phyloP scores from a whole-genome alignment of 2,113 vertebrate genomes.

The Sapayoa aenigma region DNA sequence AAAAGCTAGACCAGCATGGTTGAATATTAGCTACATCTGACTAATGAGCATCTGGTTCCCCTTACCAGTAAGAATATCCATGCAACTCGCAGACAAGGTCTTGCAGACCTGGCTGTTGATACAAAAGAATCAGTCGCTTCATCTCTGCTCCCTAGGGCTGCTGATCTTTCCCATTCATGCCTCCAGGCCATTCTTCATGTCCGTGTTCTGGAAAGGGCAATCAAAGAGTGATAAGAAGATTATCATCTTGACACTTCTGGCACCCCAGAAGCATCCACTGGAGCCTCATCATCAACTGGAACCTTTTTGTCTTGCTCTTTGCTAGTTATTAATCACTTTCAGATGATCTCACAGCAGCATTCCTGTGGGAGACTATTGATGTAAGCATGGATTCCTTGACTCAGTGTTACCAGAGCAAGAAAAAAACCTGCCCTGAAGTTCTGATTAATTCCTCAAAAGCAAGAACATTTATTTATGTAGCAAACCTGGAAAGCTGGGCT shows the following conservation, averaged over 20 bases:
- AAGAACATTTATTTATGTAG: not conserved
- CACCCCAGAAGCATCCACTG: not conserved
- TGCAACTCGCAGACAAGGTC: not conserved
- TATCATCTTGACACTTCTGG: not conserved
- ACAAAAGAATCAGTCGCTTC: not conserved
- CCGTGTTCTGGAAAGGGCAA: not conserved
- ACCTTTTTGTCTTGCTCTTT: slow-evolving; percentile 1
- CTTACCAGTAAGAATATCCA: not conserved
- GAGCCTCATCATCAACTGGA: not conserved
- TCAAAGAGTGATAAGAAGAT: not conserved
- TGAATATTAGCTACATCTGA: not conserved
- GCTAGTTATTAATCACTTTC: slow-evolving; percentile 41
- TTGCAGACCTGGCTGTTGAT: not conserved
- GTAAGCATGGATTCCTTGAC: slow-evolving; percentile 10
- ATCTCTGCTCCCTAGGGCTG: not conserved
- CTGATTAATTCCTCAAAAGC: slow-evolving; percentile 20
- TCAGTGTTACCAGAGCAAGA: not conserved
- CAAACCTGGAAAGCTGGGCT: slow-evolving; percentile 1
- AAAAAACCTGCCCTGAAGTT: not conserved
- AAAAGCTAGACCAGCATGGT: not conserved
- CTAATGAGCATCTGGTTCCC: slow-evolving; percentile 46
- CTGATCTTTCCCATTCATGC: not conserved
- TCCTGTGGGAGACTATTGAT: slow-evolving; percentile 15
- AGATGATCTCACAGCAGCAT: slow-evolving; percentile 41
- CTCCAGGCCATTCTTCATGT: not conserved